Percentiles rank a stretch among this genome's conserved stretches.
Evolutionary conservation across 2,797 vertebrate species (phyloP).

Genomic region (Aphelocoma californica): DNA sequence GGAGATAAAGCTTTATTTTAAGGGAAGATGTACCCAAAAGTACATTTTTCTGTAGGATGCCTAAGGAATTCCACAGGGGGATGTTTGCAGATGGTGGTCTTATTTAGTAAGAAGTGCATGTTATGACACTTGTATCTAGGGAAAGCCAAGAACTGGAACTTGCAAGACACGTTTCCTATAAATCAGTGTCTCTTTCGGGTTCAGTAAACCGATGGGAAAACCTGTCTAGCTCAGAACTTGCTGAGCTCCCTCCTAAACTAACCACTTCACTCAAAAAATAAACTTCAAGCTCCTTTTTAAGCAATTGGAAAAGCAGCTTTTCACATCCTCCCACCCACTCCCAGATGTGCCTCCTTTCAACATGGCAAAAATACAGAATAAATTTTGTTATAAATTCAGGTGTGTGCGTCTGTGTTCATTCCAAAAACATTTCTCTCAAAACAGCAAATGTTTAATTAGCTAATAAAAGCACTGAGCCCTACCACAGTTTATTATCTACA

Average conservation of each 20-base stretch:
- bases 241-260: slow-evolving; percentile 15
- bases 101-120: slow-evolving; percentile 40
- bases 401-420: neutral
- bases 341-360: slow-evolving; percentile 38
- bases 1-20: slow-evolving; percentile 41
- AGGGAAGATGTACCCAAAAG: neutral
- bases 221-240: slow-evolving; percentile 1
- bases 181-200: slow-evolving; percentile 54
- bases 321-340: neutral
- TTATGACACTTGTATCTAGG: slow-evolving; percentile 32
- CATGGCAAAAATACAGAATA: slow-evolving; percentile 14
- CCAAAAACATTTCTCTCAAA: slow-evolving; percentile 23
- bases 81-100: slow-evolving; percentile 46
- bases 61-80: slow-evolving; percentile 7
- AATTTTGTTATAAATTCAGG: slow-evolving; percentile 40
- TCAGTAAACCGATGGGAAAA: slow-evolving; percentile 43
- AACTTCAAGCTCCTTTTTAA: slow-evolving; percentile 22
- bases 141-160: slow-evolving; percentile 65
- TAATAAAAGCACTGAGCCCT: slow-evolving; percentile 53
- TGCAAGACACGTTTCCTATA: slow-evolving; percentile 36
- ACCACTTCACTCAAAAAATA: slow-evolving; percentile 13
- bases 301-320: slow-evolving; percentile 30
- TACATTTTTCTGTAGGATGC: slow-evolving; percentile 24
- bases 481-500: slow-evolving; percentile 58
- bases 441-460: slow-evolving; percentile 23